A percentile compares a stretch with the other conserved stretches of the same genome.
Conservation (phyloP, 2,888 invertebrate genomes). For the Drosophila greeni region DNA sequence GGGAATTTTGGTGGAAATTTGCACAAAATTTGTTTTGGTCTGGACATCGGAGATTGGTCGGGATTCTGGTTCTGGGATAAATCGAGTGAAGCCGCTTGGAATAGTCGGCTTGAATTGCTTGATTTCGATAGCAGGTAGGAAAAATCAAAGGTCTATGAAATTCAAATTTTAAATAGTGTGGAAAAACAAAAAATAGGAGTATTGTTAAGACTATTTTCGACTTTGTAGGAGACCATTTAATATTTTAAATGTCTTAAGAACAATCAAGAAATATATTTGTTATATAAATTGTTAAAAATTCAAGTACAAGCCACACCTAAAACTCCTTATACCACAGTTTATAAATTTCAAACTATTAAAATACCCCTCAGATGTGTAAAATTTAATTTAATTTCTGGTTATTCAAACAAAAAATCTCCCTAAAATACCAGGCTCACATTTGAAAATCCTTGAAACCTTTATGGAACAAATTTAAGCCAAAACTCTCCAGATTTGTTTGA, state of each 20-base stretch:
- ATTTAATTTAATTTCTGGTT: not conserved
- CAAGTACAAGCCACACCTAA: not conserved
- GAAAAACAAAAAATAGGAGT: not conserved
- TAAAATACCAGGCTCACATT: too few species aligned
- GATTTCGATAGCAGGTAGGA: not conserved
- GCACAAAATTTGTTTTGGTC: slow-evolving; percentile 22
- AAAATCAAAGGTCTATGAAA: not conserved
- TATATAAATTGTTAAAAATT: too few species aligned
- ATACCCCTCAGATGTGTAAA: not conserved
- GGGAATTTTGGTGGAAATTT: slow-evolving; percentile 1
- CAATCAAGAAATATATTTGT: too few species aligned
- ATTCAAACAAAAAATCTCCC: not conserved
- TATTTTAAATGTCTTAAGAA: too few species aligned
- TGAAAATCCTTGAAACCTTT: slow-evolving; percentile 4
- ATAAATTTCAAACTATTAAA: not conserved
- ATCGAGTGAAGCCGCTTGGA: slow-evolving; percentile 9
- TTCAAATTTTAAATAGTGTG: slow-evolving; percentile 1
- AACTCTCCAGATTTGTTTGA: not conserved
- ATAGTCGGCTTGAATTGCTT: slow-evolving; percentile 13
- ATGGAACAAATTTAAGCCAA: slow-evolving; percentile 1
- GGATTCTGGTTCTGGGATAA: not conserved
- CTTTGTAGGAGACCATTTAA: not conserved
- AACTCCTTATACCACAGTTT: not conserved
- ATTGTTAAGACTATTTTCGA: not conserved
- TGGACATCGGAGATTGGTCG: slow-evolving; percentile 1